Evolutionary conservation across 1,140 invertebrate genomes (phyloP).

Genomic region (Epicauta chinensis): DNA sequence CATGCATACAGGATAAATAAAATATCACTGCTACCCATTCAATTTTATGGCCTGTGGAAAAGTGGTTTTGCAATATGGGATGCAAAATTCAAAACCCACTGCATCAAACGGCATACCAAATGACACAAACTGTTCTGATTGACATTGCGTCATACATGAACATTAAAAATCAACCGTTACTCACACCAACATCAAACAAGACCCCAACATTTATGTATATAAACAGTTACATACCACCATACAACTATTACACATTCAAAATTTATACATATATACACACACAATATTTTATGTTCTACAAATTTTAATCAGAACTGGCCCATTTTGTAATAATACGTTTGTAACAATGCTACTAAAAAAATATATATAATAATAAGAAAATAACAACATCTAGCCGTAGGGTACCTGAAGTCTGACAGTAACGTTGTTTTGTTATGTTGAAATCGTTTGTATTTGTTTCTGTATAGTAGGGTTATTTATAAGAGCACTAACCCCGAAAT

Average conservation of each 20-base stretch:
- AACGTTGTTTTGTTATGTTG: too few relatives aligned
- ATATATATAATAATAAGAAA: too few relatives aligned
- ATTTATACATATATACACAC: too few relatives aligned
- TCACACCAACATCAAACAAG: background rate
- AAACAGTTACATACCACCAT: too few relatives aligned
- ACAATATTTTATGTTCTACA: too few relatives aligned
- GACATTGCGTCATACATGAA: background rate
- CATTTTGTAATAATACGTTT: too few relatives aligned
- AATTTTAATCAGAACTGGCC: too few relatives aligned
- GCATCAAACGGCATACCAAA: slow-evolving; percentile 29
- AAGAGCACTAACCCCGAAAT: slow-evolving; percentile 8
- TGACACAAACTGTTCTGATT: slow-evolving; percentile 16
- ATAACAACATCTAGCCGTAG: too few relatives aligned
- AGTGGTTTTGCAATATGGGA: slow-evolving; percentile 36
- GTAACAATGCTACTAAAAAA: too few relatives aligned
- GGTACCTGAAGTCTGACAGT: too few relatives aligned
- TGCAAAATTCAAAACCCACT: slow-evolving; percentile 33
- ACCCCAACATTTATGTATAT: too few relatives aligned
- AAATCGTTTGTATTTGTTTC: background rate
- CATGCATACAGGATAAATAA: slow-evolving; percentile 39
- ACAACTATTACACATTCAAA: too few relatives aligned
- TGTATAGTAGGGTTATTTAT: slow-evolving; percentile 3
- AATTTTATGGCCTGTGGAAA: slow-evolving; percentile 40
- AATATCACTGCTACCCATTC: slow-evolving; percentile 37
- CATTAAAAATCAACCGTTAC: background rate